These are phyloP conservation scores for Drosophila mercatorum DNA, from an alignment of 2,888 invertebrate genomes.

Conservation along the genomic window DNA sequence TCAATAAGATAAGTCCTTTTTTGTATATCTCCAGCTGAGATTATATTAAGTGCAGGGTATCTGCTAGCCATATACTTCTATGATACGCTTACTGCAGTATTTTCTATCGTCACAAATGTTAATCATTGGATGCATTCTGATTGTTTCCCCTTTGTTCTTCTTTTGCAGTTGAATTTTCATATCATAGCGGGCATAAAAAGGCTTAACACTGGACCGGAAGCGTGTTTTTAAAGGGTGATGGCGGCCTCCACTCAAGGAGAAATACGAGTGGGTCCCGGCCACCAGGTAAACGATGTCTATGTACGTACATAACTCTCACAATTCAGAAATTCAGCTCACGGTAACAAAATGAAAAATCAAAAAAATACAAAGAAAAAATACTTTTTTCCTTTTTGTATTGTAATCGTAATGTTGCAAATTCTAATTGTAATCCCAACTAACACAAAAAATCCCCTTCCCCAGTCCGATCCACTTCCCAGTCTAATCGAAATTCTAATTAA, in stretches of 20 bases:
- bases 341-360: constrained; percentile 84
- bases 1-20: background rate
- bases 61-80: background rate
- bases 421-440: constrained; percentile 51
- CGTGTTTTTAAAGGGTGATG: constrained; percentile 85
- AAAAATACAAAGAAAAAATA: constrained; percentile 31
- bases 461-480: background rate
- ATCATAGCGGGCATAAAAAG: constrained; percentile 84
- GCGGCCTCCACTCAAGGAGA: constrained; percentile 90
- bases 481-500: constrained; percentile 18
- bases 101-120: background rate
- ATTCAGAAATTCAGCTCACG: constrained; percentile 85
- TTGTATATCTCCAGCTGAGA: background rate
- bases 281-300: constrained; percentile 90
- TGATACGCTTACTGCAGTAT: too few species aligned
- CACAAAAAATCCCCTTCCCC: background rate
- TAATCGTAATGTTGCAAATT: constrained; percentile 64
- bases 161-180: constrained; percentile 82
- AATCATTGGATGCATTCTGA: constrained; percentile 15
- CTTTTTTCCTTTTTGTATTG: constrained; percentile 60
- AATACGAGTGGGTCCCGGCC: constrained; percentile 91
- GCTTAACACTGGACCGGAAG: constrained; percentile 85
- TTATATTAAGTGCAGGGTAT: background rate
- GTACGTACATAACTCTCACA: constrained; percentile 87
- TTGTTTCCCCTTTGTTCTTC: constrained; percentile 22